Evolutionary conservation across 2,113 vertebrate species (phyloP), one percentile per base, ranked within the genome.

Genomic region (Pseudonaja textilis): DNA sequence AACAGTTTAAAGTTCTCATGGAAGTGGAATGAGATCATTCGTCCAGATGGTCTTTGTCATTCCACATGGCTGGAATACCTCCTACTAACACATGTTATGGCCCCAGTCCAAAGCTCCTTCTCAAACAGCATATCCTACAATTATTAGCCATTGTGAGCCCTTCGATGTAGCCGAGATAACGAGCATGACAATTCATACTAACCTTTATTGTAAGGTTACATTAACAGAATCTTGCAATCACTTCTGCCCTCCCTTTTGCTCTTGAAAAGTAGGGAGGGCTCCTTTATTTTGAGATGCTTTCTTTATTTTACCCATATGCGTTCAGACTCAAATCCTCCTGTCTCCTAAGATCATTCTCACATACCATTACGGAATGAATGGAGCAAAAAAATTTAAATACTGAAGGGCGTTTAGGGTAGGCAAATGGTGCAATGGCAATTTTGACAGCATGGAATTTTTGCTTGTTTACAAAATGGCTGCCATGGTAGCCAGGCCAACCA

Each of bases 1-100:
- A 86, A 29, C 11, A 81, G 74, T 89, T 86, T 90, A 87, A 69
- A 74, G 69, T 81, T 59, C 69, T 29, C 56, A 34, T 93, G 81
- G 61, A 96, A 95, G 93, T 94, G 39, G 74, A 52, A 57, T 23
- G 89, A 11, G 59, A 81, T 25, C 3, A 29, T 90, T 39, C 87
- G 92, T 81, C 74, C 74, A 42, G 74, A 81, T 81, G 69, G 34
- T 81, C 16, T 81, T 81, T 81, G 69, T 81, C 69, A 81, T 39
- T 20, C 74, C 34, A 22, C 3, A 42, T 42, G 34, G 34, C 74
- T 81, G 74, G 69, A 81, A 42, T 81, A 81, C 34, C 18, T 42
- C 34, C 34, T 39, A 42, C 7, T 39, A 39, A 81, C 74, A 81
- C 74, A 81, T 39, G 74, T 81, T 81, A 22, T 42, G 74, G 34